Base-by-base conservation (phyloP, 1,140 invertebrate species). In the Belonocnema kinseyi region DNA sequence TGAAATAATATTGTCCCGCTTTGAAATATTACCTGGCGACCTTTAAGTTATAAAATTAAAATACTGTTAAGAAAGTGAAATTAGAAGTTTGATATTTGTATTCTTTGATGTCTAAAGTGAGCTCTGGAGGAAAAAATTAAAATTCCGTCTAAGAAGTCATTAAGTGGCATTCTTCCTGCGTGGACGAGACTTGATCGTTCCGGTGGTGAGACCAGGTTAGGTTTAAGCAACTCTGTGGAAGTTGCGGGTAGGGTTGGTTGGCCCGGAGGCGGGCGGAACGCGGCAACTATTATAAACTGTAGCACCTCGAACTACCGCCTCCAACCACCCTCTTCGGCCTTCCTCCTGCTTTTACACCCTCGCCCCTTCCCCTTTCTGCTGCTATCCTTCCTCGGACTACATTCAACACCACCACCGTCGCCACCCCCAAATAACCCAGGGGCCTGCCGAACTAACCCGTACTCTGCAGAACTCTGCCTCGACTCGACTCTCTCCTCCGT, bases 241-340 rank as follows among this genome's bases (percentile, higher is more conserved):
- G 90, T 91, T 91, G 89, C 83, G 88, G 86, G 82, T 66, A 86
- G 89, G 85, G 87, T 88, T 85, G 88, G 88, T 88, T 86, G 85
- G 88, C 89, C 86, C 85, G 86, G 86, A 87, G 89, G 88, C 87
- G 88, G 80, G 81, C 83, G 77, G 79, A 77, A 81, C 81, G 85
- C 85, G 86, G 88, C 88, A 92, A 92, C 90, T 92, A 92, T 92
- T 92, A 92, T 92, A 91, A 92, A 92, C 91, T 91, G 89, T 91
- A 91, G 90, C 90, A 91, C 90, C 90, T 91, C 90, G 90, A 91
- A 91, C 90, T 90, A 91, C 90, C 89, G 87, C 89, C 88, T 88
- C 89, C 83, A 83, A 85, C 85, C 79, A 83, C 84, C 87, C 83
- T 80, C 80, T 86, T 86, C 85, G 81, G 76, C 81, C 80, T 80